Conservation (phyloP, 1,140 invertebrate genomes). For the Drosophila orosa region DNA sequence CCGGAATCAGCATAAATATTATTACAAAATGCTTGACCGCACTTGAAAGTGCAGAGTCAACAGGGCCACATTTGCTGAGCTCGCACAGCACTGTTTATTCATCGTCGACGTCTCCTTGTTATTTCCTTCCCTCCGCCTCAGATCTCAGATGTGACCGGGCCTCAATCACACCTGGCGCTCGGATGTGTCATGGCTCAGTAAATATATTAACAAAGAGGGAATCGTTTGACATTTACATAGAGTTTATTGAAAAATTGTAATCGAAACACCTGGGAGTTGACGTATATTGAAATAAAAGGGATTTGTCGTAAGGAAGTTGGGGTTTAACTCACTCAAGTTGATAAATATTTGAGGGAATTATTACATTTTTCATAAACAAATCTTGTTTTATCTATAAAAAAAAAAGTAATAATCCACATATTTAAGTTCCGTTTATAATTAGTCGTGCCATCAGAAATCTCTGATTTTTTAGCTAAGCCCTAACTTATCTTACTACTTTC, state of each 20-base stretch:
- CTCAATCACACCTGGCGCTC: conserved; percentile 65
- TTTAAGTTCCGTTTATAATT: too few relatives aligned
- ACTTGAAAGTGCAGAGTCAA: conserved; percentile 68
- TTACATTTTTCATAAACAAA: too few relatives aligned
- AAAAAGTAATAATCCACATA: too few relatives aligned
- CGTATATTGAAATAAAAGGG: conserved; percentile 52
- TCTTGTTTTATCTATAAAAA: too few relatives aligned
- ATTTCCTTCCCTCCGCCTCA: conserved; percentile 9
- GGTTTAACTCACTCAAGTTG: neutral
- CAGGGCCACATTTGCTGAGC: conserved; percentile 61
- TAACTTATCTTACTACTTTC: neutral
- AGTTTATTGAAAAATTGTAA: conserved; percentile 45
- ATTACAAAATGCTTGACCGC: conserved; percentile 68
- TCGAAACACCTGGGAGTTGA: conserved; percentile 27
- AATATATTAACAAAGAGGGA: conserved; percentile 12
- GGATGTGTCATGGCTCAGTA: conserved; percentile 1
- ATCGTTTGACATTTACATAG: conserved; percentile 66
- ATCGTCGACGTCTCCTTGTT: conserved; percentile 38
- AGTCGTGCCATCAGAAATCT: neutral
- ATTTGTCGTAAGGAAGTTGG: neutral
- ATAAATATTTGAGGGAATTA: neutral
- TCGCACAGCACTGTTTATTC: conserved; percentile 41
- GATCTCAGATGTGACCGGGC: conserved; percentile 19
- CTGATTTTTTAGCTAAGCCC: neutral
- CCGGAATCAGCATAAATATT: conserved; percentile 61